Evolutionary conservation across 2,888 invertebrate genomes (phyloP).

Genomic region (Melipona bicolor): DNA sequence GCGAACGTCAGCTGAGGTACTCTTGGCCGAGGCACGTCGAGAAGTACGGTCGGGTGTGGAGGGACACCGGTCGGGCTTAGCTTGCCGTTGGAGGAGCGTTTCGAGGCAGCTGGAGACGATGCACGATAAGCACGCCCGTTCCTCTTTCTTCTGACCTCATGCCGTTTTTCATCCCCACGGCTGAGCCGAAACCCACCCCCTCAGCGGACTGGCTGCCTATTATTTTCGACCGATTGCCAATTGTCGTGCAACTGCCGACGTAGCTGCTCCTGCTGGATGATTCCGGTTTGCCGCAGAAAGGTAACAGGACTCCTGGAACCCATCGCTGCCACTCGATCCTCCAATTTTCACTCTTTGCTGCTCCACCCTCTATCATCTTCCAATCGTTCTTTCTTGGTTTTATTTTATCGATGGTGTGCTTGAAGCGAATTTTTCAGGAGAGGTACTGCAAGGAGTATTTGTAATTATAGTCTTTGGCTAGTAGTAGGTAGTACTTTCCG

Average conservation of each 20-base stretch:
- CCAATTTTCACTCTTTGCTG: slow-evolving; percentile 12
- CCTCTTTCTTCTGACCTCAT: slow-evolving; percentile 78
- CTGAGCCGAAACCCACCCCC: slow-evolving; percentile 51
- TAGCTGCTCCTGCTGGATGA: slow-evolving; percentile 45
- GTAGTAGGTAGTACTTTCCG: no score
- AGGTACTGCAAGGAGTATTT: no score
- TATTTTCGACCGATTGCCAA: slow-evolving; percentile 74
- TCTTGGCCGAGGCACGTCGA: slow-evolving; percentile 59
- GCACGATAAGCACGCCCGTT: slow-evolving; percentile 84
- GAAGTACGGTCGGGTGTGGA: slow-evolving; percentile 58
- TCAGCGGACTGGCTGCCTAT: slow-evolving; percentile 44
- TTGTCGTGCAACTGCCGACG: slow-evolving; percentile 70
- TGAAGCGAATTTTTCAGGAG: not conserved
- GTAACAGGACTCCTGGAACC: slow-evolving; percentile 14
- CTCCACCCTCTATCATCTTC: no score
- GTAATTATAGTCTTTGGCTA: no score
- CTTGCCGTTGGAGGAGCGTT: slow-evolving; percentile 56
- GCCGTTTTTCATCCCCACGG: slow-evolving; percentile 48
- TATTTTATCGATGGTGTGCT: not conserved
- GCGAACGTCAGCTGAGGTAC: slow-evolving; percentile 80
- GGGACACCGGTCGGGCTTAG: slow-evolving; percentile 49
- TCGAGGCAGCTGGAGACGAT: slow-evolving; percentile 80
- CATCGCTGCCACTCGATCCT: slow-evolving; percentile 32
- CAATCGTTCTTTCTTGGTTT: not conserved
- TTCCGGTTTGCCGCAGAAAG: slow-evolving; percentile 22